These are phyloP conservation scores for Drosophila pandora DNA, from an alignment of 1,140 invertebrate species.

Conservation along the genomic window DNA sequence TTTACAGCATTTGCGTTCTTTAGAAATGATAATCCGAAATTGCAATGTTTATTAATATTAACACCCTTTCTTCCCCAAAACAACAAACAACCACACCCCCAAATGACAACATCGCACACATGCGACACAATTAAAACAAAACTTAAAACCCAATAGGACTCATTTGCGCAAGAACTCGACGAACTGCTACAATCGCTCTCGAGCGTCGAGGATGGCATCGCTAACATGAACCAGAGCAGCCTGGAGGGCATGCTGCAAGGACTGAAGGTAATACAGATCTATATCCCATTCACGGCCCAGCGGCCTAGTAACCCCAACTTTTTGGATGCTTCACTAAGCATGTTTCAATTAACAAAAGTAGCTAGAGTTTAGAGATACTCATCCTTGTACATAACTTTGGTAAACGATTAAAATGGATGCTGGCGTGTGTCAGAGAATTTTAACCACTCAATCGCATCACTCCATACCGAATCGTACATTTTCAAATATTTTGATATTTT, in stretches of 20 bases:
- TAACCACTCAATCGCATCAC: constrained; percentile 81
- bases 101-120: constrained; percentile 28
- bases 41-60: constrained; percentile 66
- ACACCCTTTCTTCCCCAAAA: constrained; percentile 52
- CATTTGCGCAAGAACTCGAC: constrained; percentile 87
- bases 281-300: background rate
- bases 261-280: constrained; percentile 86
- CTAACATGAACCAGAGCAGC: constrained; percentile 88
- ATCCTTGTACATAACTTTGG: constrained; percentile 51
- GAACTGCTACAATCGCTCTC: constrained; percentile 87
- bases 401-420: constrained; percentile 77
- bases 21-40: constrained; percentile 18
- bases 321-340: constrained; percentile 48
- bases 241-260: constrained; percentile 88
- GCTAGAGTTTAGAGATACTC: constrained; percentile 52
- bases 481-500: background rate
- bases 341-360: constrained; percentile 36
- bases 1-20: constrained; percentile 41
- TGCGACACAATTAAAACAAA: constrained; percentile 34
- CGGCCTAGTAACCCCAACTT: constrained; percentile 11
- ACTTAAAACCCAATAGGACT: constrained; percentile 85
- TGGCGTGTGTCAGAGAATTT: constrained; percentile 69
- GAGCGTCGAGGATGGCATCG: constrained; percentile 87
- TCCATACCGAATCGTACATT: constrained; percentile 75
- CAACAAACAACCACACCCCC: constrained; percentile 15